Conservation (phyloP, 2,113 vertebrate genomes). For the Sardina pilchardus region DNA sequence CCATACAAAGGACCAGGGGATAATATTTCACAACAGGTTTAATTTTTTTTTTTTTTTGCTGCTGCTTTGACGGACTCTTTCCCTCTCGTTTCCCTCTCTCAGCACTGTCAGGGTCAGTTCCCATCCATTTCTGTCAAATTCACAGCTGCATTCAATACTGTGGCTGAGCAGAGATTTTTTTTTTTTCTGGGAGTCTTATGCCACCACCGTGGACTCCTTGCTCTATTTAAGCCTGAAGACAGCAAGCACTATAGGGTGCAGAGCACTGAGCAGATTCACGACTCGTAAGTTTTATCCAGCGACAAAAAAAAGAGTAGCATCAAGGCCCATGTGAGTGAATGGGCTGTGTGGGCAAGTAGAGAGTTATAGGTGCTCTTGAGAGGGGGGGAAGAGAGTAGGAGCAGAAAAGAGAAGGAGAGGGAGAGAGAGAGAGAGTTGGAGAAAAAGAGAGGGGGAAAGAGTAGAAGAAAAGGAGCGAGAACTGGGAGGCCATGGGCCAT, state of each 20-base stretch:
- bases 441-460: neutral
- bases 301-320: neutral
- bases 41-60: neutral
- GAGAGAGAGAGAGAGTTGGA: neutral
- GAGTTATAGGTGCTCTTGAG: neutral
- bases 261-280: neutral
- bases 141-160: neutral
- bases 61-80: neutral
- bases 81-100: neutral
- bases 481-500: slow-evolving; percentile 18
- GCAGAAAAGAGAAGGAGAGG: neutral
- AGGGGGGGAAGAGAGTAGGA: neutral
- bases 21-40: slow-evolving; percentile 28
- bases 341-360: neutral
- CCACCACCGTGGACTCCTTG: neutral
- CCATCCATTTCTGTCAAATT: neutral
- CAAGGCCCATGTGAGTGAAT: neutral
- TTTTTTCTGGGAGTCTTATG: neutral
- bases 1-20: slow-evolving; percentile 25
- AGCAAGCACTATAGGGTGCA: neutral
- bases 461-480: neutral
- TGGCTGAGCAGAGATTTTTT: neutral
- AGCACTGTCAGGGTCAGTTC: neutral
- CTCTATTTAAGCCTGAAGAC: neutral
- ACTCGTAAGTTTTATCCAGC: neutral